Evolutionary conservation across 30 jellyfish, hydroid and myxozoan species (phyloP), one percentile per base, ranked within the genome.

Genomic region (Chrysaora quinquecirrha): DNA sequence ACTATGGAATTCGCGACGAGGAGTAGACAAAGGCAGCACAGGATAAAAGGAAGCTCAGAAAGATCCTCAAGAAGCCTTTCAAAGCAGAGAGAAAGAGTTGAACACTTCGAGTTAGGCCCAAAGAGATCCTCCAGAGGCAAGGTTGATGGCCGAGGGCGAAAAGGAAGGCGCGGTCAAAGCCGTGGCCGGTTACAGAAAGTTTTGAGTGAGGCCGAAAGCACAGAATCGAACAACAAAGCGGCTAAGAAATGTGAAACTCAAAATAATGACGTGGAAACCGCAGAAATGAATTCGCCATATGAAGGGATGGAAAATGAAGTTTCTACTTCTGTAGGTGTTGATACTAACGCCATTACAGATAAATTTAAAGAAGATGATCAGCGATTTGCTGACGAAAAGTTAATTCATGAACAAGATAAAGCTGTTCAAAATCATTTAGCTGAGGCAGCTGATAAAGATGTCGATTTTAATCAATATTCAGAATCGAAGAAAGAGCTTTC

Each of bases 11-110:
- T 38, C 50, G 85, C 92, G 38, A 82, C 73, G 80, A 69, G 54
- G 62, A 82, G 60, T 33, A 52, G 84, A 74, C 72, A 63, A 23
- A 70, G 85, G 38, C 58, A 28, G 49, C 78, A 58, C 31, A 80
- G 18, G 23, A 16, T 54, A 48, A 50, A 49, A 35, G 67, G 61
- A 75, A 71, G 54, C 14, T 32, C 92, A 6, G 85, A 74, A 58
- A 78, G 92, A 30, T 22, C 92, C 11, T 66, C 92, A 23, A 64
- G 92, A 29, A 82, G 92, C 62, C 70, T 80, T 1, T 68, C 92
- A 3, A 82, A 78, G 7, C 92, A 82, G 74, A 33, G 85, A 52
- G 68, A 19, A 71, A 69, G 85, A 30, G 71, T 52, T 10, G 64
- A 80, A 28, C 80, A 71, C 23, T 54, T 82, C 30, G 92, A 82